Evolutionary conservation across 1,140 invertebrate genomes (phyloP), one percentile per base, ranked within the genome.

Genomic region (Diploscapter pachys): DNA sequence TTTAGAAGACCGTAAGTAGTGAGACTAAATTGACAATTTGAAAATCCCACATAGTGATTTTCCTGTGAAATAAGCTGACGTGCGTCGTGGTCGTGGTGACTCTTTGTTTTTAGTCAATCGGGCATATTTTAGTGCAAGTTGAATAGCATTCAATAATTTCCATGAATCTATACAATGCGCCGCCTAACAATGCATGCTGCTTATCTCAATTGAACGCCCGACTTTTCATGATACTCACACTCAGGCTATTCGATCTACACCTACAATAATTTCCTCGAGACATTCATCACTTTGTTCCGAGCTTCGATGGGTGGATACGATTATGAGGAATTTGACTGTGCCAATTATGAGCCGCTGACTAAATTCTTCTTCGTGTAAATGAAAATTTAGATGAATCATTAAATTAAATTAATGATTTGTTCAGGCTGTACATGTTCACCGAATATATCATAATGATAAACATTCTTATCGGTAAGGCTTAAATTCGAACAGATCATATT

Each of bases 231-330:
- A 54, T 8, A 83, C 83, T 63, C 11, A 13, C 0, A 76, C 56
- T 56, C 90, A 91, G 85, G 90, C 89, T 56, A 93, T 31, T 88
- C 93, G 72, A 94, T 91, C 83, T 89, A 78, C 56, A 92, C 91
- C 54, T 98, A 96, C 86, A 81, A 81, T 49, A 86, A 82, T 5
- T 78, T 86, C 31, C 89, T 91, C 2, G 92, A 91, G 68, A 98
- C 96, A 1, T 95, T 96, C 91, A 95, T 98, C 92, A 94, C 93
- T 0, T 87, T 99, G 5, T 96, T 98, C 87, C 94, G 98, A 86
- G 97, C 98, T 84, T 98, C 95, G n/a, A 88, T 99, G 9, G 96
- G 96, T 66, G 94, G 96, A 88, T 98, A 98, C 87, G 95, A 93
- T 88, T 98, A 98, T 86, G 89, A 92, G 61, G 93, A 95, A 79